These are phyloP conservation scores for Chrysaora quinquecirrha DNA, from an alignment of 30 jellyfish, hydroid and myxozoan genomes.

Conservation along the genomic window DNA sequence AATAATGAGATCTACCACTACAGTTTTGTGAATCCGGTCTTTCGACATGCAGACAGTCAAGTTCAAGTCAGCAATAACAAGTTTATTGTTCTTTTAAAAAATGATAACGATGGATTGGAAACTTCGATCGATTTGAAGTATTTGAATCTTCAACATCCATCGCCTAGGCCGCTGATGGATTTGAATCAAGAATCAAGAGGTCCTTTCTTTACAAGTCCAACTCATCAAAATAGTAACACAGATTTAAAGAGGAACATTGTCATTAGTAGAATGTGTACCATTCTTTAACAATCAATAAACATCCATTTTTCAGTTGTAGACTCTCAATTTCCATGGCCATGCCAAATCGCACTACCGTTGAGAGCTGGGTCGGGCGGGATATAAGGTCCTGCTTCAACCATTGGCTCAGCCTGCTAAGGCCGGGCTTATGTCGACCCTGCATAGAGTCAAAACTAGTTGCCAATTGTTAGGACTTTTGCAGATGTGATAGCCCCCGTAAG, in stretches of 20 bases:
- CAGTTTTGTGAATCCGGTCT: slow-evolving; percentile 63
- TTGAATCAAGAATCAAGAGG: slow-evolving; percentile 43
- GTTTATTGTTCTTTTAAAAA: slow-evolving; percentile 39
- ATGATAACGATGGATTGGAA: slow-evolving; percentile 59
- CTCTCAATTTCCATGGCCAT: too few relatives aligned
- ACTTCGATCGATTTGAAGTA: slow-evolving; percentile 58
- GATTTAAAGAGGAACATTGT: slow-evolving; percentile 44
- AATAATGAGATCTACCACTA: slow-evolving; percentile 63
- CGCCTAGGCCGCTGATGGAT: slow-evolving; percentile 66
- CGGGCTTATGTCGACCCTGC: too few relatives aligned
- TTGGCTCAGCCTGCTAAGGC: too few relatives aligned
- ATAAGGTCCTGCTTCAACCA: too few relatives aligned
- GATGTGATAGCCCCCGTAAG: too few relatives aligned
- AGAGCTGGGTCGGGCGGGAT: too few relatives aligned
- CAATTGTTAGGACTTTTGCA: too few relatives aligned
- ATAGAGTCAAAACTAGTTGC: too few relatives aligned
- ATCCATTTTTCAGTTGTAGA: too few relatives aligned
- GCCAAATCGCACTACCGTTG: too few relatives aligned
- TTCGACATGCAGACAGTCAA: slow-evolving; percentile 38
- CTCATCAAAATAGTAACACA: slow-evolving; percentile 1
- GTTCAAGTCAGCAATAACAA: slow-evolving; percentile 33
- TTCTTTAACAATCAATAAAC: slow-evolving; percentile 27
- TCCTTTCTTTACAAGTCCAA: slow-evolving; percentile 55
- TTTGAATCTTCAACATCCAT: slow-evolving; percentile 44
- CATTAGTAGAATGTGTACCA: slow-evolving; percentile 47